Evolutionary conservation across 2,797 vertebrate genomes (phyloP), one percentile per base, ranked within the genome.

Genomic region (Erpetoichthys calabaricus): DNA sequence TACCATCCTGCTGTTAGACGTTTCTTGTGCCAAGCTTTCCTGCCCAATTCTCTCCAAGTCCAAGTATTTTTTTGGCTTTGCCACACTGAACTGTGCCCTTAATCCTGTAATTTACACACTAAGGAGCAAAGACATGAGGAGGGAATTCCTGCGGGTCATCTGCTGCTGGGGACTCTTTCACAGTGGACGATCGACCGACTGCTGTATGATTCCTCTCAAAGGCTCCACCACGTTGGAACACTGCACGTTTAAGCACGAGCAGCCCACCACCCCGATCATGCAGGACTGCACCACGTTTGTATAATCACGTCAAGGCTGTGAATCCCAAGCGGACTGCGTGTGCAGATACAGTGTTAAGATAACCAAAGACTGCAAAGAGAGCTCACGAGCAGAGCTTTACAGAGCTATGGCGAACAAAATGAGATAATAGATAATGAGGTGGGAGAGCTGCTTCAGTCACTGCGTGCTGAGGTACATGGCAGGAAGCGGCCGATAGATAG

Each of bases 91-190:
- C 81, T 98, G 93, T 0, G 84, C 91, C 0, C 86, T 95, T 63
- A 98, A 98, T 76, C 94, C 94, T 0, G 60, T 97, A 57, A 97
- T 98, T 69, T 98, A 97, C 70, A 91, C 91, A 0, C 70, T 94
- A 72, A 77, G 94, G 58, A 97, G 94, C 77, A 88, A 86, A 67
- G 94, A 98, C 76, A 92, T 98, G 89, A 79, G 92, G 4, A 79
- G 74, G n/a, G 94, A 97, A 70, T 90, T 97, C 61, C 74, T 91
- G 53, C 69, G 92, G 0, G 77, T 94, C 10, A 68, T 96, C 3
- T 90, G 85, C 70, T 97, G 91, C 75, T 89, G 91, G 70, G 79
- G 86, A 3, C 70, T 78, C 9, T 71, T 86, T 5, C 74, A 80
- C 0, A 73, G 78, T 5, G 75, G 67, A 0, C 71, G 70, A 8